phyloP scores from a whole-genome alignment of 2,888 invertebrate genomes.

The Antitype chi region DNA sequence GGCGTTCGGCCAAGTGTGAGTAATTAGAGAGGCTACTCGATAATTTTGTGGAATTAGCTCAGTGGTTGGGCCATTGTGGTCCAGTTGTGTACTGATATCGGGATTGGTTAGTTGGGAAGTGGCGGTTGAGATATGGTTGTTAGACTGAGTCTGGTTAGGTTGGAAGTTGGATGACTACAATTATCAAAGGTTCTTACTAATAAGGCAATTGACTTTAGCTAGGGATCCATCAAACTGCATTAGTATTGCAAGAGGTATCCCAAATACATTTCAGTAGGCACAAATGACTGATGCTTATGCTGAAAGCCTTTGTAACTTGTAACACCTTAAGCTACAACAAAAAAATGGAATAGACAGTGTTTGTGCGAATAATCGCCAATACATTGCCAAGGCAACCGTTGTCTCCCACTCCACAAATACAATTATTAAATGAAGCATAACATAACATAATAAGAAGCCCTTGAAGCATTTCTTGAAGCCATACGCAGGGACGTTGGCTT shows the following conservation, averaged over 20 bases:
- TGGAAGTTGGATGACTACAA: neutral
- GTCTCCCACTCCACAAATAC: neutral
- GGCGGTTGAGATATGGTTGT: no score
- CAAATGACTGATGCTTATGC: neutral
- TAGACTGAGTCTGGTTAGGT: neutral
- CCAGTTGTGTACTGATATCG: neutral
- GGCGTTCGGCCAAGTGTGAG: slow-evolving; percentile 66
- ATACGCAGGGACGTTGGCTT: slow-evolving; percentile 5
- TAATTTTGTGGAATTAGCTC: slow-evolving; percentile 60
- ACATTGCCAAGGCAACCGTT: neutral
- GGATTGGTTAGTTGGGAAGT: neutral
- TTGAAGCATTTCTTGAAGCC: slow-evolving; percentile 38
- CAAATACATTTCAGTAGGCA: neutral
- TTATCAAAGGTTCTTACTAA: neutral
- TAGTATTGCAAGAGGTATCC: neutral
- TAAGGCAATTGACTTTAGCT: neutral
- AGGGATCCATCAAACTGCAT: neutral
- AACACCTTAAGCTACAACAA: neutral
- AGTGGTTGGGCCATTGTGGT: slow-evolving; percentile 11
- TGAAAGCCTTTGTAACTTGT: neutral
- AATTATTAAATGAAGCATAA: neutral
- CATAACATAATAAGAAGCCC: slow-evolving; percentile 16
- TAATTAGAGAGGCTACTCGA: slow-evolving; percentile 72
- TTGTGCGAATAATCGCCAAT: neutral
- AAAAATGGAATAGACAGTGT: neutral